Evolutionary conservation across 2,888 invertebrate genomes (phyloP), one percentile per base, ranked within the genome.

Genomic region (Pseudoips prasinana): DNA sequence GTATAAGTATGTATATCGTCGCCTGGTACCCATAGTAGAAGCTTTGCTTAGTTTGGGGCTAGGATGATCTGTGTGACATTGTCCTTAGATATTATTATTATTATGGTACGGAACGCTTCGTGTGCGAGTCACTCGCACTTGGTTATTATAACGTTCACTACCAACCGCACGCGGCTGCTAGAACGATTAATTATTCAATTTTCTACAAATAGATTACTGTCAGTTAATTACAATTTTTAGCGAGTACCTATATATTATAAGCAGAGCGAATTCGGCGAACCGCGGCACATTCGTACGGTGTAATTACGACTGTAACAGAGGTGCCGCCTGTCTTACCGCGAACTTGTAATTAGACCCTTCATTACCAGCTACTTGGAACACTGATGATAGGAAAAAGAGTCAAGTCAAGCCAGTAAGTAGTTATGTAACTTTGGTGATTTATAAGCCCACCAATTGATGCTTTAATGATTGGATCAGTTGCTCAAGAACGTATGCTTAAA

Each of bases 331-430:
- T 54, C 11, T 39, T 81, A 79, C 81, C 50, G 57, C 73, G 80
- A 80, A 80, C 58, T 41, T 22, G 59, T 63, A 79, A 82, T 82
- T 80, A 78, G 64, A 58, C 51, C 65, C 63, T 59, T 62, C 71
- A 75, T 77, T 73, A 72, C 62, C 30, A 27, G 40, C 30, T 79
- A 77, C 81, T 62, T 34, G 53, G 81, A 81, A 79, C 49, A 53
- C 50, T 56, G 56, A 64, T 63, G 62, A 26, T 25, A 46, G 39
- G 42, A 53, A 55, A 61, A 47, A 45, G 28, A 45, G 30, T 37
- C 36, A 46, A 45, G 37, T 46, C 39, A 46, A 27, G 34, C 45
- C 29, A 8, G 34, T 53, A 58, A 47, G 45, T 39, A 49, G 42
- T 40, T 46, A 38, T 14, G 33, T 41, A 33, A 30, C 29, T 39